Conservation (phyloP, 1,140 invertebrate species). For the Paramacrobiotus metropolitanus region DNA sequence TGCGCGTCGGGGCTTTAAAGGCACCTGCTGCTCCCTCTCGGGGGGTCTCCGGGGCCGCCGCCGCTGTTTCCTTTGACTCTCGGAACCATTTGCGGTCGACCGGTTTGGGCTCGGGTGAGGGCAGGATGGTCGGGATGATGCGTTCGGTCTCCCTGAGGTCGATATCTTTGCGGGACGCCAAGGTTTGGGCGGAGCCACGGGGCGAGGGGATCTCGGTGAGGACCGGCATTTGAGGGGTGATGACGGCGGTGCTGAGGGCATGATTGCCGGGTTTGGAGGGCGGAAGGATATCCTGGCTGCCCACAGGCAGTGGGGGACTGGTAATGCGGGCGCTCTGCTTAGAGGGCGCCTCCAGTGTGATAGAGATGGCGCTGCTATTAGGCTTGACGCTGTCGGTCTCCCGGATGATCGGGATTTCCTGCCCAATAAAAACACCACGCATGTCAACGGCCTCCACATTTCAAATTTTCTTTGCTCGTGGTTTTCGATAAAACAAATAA, state of each 20-base stretch:
- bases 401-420: conserved; percentile 11
- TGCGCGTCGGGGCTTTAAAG: not conserved
- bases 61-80: not conserved
- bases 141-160: not conserved
- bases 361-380: conserved; percentile 8
- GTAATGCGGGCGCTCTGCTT: conserved; percentile 1
- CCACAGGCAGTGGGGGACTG: not conserved
- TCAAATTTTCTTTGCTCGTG: no score
- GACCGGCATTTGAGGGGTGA: not conserved
- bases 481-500: no score
- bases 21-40: no score
- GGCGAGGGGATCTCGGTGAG: not conserved
- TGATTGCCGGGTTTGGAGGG: not conserved
- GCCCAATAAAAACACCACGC: no score
- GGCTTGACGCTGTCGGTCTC: conserved; percentile 9
- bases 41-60: no score
- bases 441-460: no score
- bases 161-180: not conserved
- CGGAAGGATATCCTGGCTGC: not conserved
- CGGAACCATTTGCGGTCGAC: not conserved
- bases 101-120: not conserved
- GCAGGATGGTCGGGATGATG: not conserved
- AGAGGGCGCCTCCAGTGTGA: conserved; percentile 9
- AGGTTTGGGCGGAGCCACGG: not conserved
- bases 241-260: not conserved